phyloP scores from a whole-genome alignment of 2,888 invertebrate species.

The Actias luna region DNA sequence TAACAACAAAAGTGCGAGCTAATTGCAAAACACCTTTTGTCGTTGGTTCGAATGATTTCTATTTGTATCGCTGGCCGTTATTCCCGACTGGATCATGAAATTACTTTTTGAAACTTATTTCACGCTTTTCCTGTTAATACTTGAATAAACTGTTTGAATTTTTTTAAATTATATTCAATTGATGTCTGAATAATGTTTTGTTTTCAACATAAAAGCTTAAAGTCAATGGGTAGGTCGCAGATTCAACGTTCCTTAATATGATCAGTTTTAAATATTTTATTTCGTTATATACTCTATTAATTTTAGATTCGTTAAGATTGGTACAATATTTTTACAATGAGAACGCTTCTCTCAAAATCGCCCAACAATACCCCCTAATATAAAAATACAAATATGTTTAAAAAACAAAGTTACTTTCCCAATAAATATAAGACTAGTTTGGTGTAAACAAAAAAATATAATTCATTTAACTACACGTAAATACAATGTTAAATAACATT shows the following conservation, averaged over 20 bases:
- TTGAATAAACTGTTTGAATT: not conserved
- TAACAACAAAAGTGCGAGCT: not conserved
- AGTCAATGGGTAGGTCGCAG: not conserved
- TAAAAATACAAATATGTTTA: too few relatives aligned
- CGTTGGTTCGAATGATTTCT: not conserved
- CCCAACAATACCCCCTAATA: too few relatives aligned
- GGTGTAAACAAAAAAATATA: too few relatives aligned
- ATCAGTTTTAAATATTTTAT: too few relatives aligned
- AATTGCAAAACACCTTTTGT: not conserved
- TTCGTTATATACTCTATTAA: too few relatives aligned
- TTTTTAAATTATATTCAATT: not conserved
- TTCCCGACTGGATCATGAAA: not conserved
- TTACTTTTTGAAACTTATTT: slow-evolving; percentile 1
- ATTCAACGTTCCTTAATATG: not conserved
- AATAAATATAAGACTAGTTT: too few relatives aligned
- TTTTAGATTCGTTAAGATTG: too few relatives aligned
- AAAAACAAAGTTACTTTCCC: too few relatives aligned
- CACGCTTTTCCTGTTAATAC: not conserved
- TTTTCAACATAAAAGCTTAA: not conserved
- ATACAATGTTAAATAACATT: not conserved
- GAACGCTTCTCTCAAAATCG: too few relatives aligned
- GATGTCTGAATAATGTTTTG: not conserved
- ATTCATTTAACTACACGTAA: not conserved
- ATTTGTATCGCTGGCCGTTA: not conserved
- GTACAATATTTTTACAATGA: too few relatives aligned